phyloP scores from a whole-genome alignment of 2,888 invertebrate genomes.

The Physocephala rufipes region DNA sequence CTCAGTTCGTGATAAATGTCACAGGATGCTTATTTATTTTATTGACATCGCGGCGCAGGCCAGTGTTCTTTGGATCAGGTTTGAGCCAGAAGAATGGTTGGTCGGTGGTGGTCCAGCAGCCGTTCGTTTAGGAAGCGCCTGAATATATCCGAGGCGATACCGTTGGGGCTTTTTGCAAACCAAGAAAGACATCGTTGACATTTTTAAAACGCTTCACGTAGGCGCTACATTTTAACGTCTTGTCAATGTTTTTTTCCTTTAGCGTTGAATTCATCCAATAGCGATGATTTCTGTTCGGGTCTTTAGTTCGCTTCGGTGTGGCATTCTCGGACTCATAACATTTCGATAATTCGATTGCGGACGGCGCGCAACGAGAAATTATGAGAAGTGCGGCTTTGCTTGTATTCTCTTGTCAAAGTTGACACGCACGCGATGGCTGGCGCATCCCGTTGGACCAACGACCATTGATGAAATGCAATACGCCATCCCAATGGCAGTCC shows the following conservation, averaged over 20 bases:
- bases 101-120: conserved; percentile 49
- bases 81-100: no score
- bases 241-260: no score
- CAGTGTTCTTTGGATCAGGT: conserved; percentile 47
- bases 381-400: conserved; percentile 35
- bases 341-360: conserved; percentile 20
- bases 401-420: conserved; percentile 34
- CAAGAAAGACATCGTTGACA: conserved; percentile 23
- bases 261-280: no score
- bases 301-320: no score
- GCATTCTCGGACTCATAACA: background rate
- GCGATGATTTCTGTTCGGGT: conserved; percentile 26
- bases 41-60: conserved; percentile 56
- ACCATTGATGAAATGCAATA: conserved; percentile 40
- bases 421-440: conserved; percentile 36
- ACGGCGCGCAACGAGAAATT: no score
- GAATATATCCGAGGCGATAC: no score
- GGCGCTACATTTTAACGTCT: conserved; percentile 52
- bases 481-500: conserved; percentile 35
- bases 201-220: conserved; percentile 48
- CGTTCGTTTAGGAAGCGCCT: conserved; percentile 33
- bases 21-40: conserved; percentile 65
- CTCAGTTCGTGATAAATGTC: conserved; percentile 64
- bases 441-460: conserved; percentile 28
- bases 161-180: conserved; percentile 29